Evolutionary conservation across 2,797 vertebrate genomes (phyloP), one percentile per base, ranked within the genome.

Genomic region (Chrosomus eos): DNA sequence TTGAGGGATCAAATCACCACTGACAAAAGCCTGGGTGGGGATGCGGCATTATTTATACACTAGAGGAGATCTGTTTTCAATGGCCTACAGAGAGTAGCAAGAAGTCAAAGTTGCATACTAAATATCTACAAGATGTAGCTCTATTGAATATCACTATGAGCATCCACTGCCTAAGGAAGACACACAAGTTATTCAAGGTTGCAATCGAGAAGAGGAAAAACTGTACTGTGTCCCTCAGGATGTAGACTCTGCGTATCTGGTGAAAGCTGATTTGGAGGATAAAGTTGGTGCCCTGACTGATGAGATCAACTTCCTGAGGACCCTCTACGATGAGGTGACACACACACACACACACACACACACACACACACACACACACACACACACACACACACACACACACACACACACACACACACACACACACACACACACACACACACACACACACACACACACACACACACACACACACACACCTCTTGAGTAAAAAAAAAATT

Each of bases 211-310:
- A 73, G 14, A 45, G 43, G 21, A 43, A 40, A 31, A 40, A 45
- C 4, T 62, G 38, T 84, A 9, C 33, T 82, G 80, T 45, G 89
- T 83, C 80, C 40, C 71, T 8, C 89, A 99, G 98, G 97, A 99
- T 9, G 96, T 97, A 4, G 98, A 99, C 90, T 96, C 95, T 0
- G 96, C 96, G 62, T 97, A 98, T 83, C 87, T 98, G 91, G 96
- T 96, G 90, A 98, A 98, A 81, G 96, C 96, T 7, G 96, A 98
- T 55, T 93, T 98, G 87, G 97, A 97, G 91, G 96, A 97, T 84
- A 97, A 97, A 86, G 95, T 97, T 21, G 96, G 96, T 76, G 93
- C 95, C 80, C 87, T 98, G 90, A 96, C 95, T 2, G 95, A 97
- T 73, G 97, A 98, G 90, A 92, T 97, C 91, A 97, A 97, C 90